Conservation (phyloP, 2,113 vertebrate species). For the Grus americana region DNA sequence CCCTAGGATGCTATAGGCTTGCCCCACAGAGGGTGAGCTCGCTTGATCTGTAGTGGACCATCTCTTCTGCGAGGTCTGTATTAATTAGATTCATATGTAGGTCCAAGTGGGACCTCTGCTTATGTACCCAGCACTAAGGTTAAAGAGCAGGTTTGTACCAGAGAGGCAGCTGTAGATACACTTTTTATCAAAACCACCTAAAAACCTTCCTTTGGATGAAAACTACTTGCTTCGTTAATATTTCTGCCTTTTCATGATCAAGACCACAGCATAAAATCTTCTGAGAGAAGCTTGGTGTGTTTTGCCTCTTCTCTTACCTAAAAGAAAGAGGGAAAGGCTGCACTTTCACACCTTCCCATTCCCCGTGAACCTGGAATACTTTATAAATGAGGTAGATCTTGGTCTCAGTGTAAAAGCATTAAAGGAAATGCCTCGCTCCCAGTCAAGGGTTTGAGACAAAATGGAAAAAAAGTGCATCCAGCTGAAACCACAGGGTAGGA, state of each 20-base stretch:
- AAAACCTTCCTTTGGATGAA: background rate
- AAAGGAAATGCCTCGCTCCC: constrained; percentile 19
- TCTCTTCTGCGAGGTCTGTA: background rate
- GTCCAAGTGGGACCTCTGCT: background rate
- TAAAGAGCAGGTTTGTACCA: background rate
- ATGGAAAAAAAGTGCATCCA: background rate
- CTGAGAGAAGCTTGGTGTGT: background rate
- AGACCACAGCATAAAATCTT: background rate
- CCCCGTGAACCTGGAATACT: background rate
- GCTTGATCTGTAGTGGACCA: background rate
- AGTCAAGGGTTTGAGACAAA: background rate
- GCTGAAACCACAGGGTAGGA: background rate
- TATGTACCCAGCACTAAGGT: background rate
- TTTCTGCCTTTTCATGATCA: background rate
- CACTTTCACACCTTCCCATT: background rate
- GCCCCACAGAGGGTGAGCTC: background rate
- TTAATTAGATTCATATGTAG: background rate
- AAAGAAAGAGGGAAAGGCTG: background rate
- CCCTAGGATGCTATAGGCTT: background rate
- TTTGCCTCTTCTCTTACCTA: background rate
- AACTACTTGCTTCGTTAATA: background rate
- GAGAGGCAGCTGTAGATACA: background rate
- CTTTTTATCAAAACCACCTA: background rate
- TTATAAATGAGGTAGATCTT: background rate
- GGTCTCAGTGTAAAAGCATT: background rate